Percentiles rank a stretch among this genome's conserved stretches.
phyloP scores from a whole-genome alignment of 2,113 vertebrate species.

The Brachionichthys hirsutus region DNA sequence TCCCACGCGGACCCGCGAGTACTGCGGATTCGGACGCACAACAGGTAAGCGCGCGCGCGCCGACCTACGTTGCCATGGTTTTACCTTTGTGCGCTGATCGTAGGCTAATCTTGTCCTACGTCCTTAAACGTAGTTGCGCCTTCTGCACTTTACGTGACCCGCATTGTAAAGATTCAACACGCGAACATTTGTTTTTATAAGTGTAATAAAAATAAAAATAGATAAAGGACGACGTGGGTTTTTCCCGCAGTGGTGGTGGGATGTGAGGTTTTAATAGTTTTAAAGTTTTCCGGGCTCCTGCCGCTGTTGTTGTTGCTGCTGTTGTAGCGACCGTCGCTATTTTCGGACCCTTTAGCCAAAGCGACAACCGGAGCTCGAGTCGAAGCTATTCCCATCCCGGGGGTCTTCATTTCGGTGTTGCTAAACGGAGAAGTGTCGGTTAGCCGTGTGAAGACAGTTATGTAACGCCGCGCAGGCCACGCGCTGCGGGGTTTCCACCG shows the following conservation, averaged over 20 bases:
- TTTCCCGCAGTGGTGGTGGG: too few relatives aligned
- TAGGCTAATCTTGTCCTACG: too few relatives aligned
- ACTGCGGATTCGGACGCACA: slow-evolving; percentile 64
- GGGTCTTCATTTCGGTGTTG: slow-evolving; percentile 22
- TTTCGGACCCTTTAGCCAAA: slow-evolving; percentile 4
- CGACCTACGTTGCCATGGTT: neutral
- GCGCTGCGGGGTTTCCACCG: too few relatives aligned
- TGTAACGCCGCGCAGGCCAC: slow-evolving; percentile 48
- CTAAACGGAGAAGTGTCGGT: slow-evolving; percentile 43
- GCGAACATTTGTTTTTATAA: neutral
- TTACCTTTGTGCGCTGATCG: neutral
- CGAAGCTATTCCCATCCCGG: slow-evolving; percentile 14
- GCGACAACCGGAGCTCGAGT: slow-evolving; percentile 1
- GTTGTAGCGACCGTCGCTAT: slow-evolving; percentile 49
- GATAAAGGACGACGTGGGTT: neutral
- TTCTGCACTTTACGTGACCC: slow-evolving; percentile 26
- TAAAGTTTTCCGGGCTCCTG: slow-evolving; percentile 30
- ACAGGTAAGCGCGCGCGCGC: slow-evolving; percentile 53
- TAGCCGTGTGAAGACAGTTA: slow-evolving; percentile 48
- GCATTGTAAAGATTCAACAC: slow-evolving; percentile 13
- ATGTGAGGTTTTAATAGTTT: neutral
- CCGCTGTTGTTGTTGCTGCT: slow-evolving; percentile 34
- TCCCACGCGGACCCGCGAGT: slow-evolving; percentile 11
- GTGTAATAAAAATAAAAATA: neutral
- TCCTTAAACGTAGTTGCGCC: too few relatives aligned